phyloP scores from a whole-genome alignment of 2,797 vertebrate species.

The Semaprochilodus insignis region DNA sequence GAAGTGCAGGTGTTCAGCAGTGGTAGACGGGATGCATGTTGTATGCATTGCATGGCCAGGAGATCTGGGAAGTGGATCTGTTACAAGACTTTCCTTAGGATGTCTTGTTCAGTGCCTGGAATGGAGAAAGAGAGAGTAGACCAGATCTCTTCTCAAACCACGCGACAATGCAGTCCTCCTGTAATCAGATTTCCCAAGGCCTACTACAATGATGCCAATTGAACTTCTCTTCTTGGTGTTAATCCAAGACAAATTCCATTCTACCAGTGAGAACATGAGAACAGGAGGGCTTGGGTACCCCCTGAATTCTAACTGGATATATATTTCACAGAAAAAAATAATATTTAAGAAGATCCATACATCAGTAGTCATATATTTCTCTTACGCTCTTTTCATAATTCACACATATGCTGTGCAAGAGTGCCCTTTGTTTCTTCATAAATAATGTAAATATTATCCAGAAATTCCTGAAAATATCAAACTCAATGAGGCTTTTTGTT shows the following conservation, averaged over 20 bases:
- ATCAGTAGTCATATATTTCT: background rate
- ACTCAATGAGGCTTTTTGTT: background rate
- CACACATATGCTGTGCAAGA: background rate
- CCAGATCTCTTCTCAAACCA: constrained; percentile 25
- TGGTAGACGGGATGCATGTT: background rate
- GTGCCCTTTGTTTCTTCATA: background rate
- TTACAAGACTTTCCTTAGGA: background rate
- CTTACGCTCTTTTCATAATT: background rate
- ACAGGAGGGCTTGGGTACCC: background rate
- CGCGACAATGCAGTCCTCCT: constrained; percentile 18
- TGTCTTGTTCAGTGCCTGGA: background rate
- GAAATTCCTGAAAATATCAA: constrained; percentile 5
- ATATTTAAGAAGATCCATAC: background rate
- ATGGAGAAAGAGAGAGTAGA: constrained; percentile 15
- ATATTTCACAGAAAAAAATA: background rate
- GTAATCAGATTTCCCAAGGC: constrained; percentile 57
- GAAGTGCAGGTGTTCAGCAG: background rate
- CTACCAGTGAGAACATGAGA: constrained; percentile 35
- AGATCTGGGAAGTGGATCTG: background rate
- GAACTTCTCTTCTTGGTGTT: constrained; percentile 53
- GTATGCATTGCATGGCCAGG: background rate
- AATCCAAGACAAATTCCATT: constrained; percentile 59
- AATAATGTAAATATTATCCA: background rate
- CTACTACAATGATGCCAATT: constrained; percentile 47
- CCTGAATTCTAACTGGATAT: constrained; percentile 12